phyloP scores from a whole-genome alignment of 1,140 invertebrate species.

The Drosophila sp. region DNA sequence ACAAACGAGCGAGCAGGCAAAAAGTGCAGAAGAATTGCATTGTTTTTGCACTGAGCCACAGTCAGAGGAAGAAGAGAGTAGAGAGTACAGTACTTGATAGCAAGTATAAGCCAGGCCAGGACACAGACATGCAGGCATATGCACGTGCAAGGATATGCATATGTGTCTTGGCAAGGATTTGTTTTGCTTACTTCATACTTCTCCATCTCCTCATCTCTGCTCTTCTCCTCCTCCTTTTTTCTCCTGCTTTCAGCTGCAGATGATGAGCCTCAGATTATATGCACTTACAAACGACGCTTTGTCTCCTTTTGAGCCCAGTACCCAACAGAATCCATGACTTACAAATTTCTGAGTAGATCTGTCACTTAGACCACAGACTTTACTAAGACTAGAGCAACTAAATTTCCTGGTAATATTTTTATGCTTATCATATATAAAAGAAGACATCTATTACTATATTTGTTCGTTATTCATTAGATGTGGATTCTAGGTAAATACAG shows the following conservation, averaged over 20 bases:
- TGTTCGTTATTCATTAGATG: too few species aligned
- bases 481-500: too few species aligned
- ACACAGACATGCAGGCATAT: conserved; percentile 54
- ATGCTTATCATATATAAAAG: too few species aligned
- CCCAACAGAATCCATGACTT: not conserved
- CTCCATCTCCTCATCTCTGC: conserved; percentile 1
- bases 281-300: conserved; percentile 65
- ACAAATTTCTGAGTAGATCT: too few species aligned
- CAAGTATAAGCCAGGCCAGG: conserved; percentile 37
- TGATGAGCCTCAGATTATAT: conserved; percentile 74
- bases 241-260: conserved; percentile 40
- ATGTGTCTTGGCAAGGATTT: conserved; percentile 64
- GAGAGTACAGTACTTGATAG: not conserved
- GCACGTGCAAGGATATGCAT: conserved; percentile 56
- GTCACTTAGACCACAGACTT: too few species aligned
- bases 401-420: too few species aligned
- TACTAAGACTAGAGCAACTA: too few species aligned
- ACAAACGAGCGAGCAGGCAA: conserved; percentile 75
- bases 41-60: conserved; percentile 42
- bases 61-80: not conserved
- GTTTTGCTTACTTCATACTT: conserved; percentile 40
- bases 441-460: too few species aligned
- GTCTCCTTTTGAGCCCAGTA: conserved; percentile 42
- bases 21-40: conserved; percentile 77
- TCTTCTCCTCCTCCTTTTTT: not conserved